Evolutionary conservation across 2,113 vertebrate species (phyloP), one percentile per base, ranked within the genome.

Genomic region (Caloenas nicobarica): DNA sequence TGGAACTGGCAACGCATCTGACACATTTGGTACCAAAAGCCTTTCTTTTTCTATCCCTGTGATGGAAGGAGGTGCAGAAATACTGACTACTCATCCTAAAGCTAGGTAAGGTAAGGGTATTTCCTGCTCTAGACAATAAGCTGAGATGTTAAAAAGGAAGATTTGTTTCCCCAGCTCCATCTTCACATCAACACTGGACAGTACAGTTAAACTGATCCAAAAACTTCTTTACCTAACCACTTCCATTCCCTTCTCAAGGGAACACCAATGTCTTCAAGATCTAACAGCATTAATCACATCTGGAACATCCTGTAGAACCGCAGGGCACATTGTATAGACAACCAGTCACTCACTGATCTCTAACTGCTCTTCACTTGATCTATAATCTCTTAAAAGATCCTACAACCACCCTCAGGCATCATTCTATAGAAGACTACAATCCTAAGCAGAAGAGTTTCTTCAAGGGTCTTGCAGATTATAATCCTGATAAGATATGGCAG

Each of bases 281-380:
- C 31, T 23, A 68, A 76, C 8, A 71, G n/a, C 14, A 57, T 33
- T 62, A 26, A 44, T 16, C 34, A 54, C 24, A 81, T 19, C 51
- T 34, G 34, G 21, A 88, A 74, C 7, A 36, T 13, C 16, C 16
- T 33, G 5, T 13, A 66, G 38, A 78, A 60, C 48, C 25, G 64
- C 7, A 68, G 11, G 7, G 19, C 51, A 80, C 0, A 0, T 3
- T 48, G 54, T 57, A 74, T 0, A 76, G 26, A 82, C 11, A 38
- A 38, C 13, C 23, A 73, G 36, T 57, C 48, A 51, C 26, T 26
- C 33, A 10, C 2, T 51, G 17, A 25, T 38, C 34, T 62, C 31
- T 71, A 25, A 81, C 56, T 50, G 16, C 44, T 85, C 57, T 82
- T 84, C 40, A 40, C 10, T 46, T 56, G 13, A 58, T 53, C 60